Evolutionary conservation across 1,140 invertebrate genomes (phyloP), one percentile per base, ranked within the genome.

Genomic region (Bombus pascuorum): DNA sequence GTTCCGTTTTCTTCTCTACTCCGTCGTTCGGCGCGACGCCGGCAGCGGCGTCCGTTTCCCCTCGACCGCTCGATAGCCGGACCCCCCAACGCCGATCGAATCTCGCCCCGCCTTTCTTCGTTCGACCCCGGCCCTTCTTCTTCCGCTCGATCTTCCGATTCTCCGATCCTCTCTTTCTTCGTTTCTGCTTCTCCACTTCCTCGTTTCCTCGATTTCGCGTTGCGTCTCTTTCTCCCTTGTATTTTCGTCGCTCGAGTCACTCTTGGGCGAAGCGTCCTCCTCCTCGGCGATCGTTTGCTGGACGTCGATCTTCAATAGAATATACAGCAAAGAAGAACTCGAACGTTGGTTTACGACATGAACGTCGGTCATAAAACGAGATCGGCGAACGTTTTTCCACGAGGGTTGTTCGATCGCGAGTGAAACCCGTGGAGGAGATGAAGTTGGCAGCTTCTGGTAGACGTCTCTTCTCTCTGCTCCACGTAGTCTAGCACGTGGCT

Each of bases 1-100:
- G 28, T 65, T 79, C 76, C 42, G 37, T 78, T 83, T 65, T 39
- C 28, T 34, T 53, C 68, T 22, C 32, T 57, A 25, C 47, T 59
- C 53, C 66, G 66, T 47, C 39, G 53, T 59, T 34, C 70, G 28
- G 18, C 32, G 32, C 57, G 12, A 57, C 47, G 39, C 25, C 44
- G 6, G 5, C 73, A 25, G n/a, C 39, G 32, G 18, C 18, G 34
- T 18, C 10, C 76, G 47, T 25, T 83, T 85, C 83, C 84, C 87
- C 81, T 78, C 87, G 74, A 44, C 28, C 57, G 65, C 76, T 47
- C 77, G 66, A 71, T n/a, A 81, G 34, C 34, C 53, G 82, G 86
- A 90, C 88, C 91, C 93, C 91, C 91, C 90, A 87, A 93, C 87
- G 89, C 82, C 90, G 92, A 93, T 94, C 89, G 87, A 90, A 92